Conservation (phyloP, 1,140 invertebrate species). For the Teleopsis dalmanni region DNA sequence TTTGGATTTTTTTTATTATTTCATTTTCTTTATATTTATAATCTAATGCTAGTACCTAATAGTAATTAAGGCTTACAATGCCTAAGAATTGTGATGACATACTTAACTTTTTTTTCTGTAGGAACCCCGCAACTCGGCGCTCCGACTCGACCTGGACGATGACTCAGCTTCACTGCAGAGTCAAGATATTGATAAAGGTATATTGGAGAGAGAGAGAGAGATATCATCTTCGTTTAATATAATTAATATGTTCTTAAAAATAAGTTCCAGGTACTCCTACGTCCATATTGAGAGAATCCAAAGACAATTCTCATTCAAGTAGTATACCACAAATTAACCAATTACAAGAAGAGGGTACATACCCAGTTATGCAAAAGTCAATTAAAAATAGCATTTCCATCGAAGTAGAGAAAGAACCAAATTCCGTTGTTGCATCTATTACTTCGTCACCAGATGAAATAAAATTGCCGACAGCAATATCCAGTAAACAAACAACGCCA, state of each 20-base stretch:
- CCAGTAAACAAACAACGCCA: neutral
- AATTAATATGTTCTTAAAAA: constrained; percentile 2
- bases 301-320: constrained; percentile 43
- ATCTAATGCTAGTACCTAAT: too few relatives aligned
- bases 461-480: too few relatives aligned
- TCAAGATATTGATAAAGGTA: constrained; percentile 64
- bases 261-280: constrained; percentile 43
- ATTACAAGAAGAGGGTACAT: constrained; percentile 7
- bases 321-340: constrained; percentile 16
- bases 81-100: too few relatives aligned
- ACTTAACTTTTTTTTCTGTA: constrained; percentile 37
- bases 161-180: constrained; percentile 72
- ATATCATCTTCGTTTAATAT: constrained; percentile 3
- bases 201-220: constrained; percentile 47
- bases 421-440: too few relatives aligned
- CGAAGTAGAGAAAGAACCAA: neutral
- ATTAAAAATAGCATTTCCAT: constrained; percentile 5
- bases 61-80: too few relatives aligned
- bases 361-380: constrained; percentile 6
- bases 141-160: constrained; percentile 83
- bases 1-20: neutral
- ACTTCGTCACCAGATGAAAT: too few relatives aligned
- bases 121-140: constrained; percentile 79
- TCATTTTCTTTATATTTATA: constrained; percentile 1
- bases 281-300: constrained; percentile 41